Evolutionary conservation across 2,888 invertebrate genomes (phyloP), one percentile per base, ranked within the genome.

Genomic region (Nymphalis urticae): DNA sequence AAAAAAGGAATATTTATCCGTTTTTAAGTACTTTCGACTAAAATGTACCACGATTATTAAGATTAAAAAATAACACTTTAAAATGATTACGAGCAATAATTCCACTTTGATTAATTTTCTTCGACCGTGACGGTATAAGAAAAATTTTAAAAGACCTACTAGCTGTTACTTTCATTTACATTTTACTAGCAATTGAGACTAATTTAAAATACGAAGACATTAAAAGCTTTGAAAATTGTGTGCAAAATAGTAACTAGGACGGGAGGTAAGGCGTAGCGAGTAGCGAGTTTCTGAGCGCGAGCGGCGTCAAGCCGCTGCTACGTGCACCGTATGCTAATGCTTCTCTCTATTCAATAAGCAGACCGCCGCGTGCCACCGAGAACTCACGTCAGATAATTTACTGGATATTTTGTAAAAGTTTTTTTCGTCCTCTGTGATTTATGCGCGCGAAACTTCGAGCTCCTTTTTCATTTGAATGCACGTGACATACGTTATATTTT

Each of bases 331-430:
- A 92, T 92, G 90, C 90, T 92, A 92, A 92, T 90, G 82, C 81
- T 79, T 77, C 82, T 85, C 86, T 89, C 91, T 92, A 92, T 92
- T 92, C 92, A 92, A 92, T 92, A 92, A 92, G 90, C 90, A 88
- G 90, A 89, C 92, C 90, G 86, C 89, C 88, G 87, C 91, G 90
- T 89, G 90, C 90, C 89, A 86, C 86, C 85, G 85, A 92, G 88
- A 90, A 90, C 89, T 91, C 92, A 91, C 92, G 92, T 91, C 90
- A 90, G 91, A 92, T 92, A 92, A 92, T 92, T 92, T 92, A 91
- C 92, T 92, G 90, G 90, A 90, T 92, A 92, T 92, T 92, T 92
- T 92, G 92, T 92, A 90, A 90, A 92, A 92, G 86, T 92, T 92
- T 92, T 91, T 92, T 92, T 91, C 89, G 87, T 88, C 90, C 85